Percentiles rank a stretch among this genome's conserved stretches.
phyloP scores from a whole-genome alignment of 2,888 invertebrate species.

The Sipha maydis region DNA sequence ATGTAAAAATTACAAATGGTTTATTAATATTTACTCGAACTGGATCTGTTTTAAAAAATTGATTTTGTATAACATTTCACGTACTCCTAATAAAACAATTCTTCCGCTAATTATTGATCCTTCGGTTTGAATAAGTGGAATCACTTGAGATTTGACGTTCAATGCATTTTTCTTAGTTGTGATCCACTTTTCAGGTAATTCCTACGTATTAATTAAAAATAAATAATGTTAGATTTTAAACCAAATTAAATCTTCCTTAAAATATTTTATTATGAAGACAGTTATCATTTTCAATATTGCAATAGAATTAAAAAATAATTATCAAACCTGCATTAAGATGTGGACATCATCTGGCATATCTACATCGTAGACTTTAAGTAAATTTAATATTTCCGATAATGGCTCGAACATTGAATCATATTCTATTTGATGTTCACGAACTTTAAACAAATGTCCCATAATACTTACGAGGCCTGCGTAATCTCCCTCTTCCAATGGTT shows the following conservation, averaged over 20 bases:
- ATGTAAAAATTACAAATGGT: conserved; percentile 23
- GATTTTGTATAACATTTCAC: conserved; percentile 81
- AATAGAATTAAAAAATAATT: neutral
- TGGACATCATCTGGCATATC: conserved; percentile 82
- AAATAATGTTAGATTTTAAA: neutral
- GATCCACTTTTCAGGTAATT: conserved; percentile 89
- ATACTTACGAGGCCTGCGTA: conserved; percentile 84
- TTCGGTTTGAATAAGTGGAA: conserved; percentile 88
- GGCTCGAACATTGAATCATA: conserved; percentile 93
- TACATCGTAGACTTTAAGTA: conserved; percentile 86
- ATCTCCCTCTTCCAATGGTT: conserved; percentile 83
- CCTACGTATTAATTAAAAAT: conserved; percentile 70
- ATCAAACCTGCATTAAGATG: conserved; percentile 75
- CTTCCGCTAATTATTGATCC: conserved; percentile 87
- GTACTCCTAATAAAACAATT: conserved; percentile 81
- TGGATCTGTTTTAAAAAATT: conserved; percentile 73
- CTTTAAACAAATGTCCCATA: conserved; percentile 82
- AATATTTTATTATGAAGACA: neutral
- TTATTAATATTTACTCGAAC: conserved; percentile 67
- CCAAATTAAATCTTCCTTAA: neutral
- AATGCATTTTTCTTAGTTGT: conserved; percentile 85
- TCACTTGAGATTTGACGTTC: conserved; percentile 84
- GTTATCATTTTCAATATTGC: neutral
- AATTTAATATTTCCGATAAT: conserved; percentile 83
- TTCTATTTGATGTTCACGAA: conserved; percentile 80